Conservation (phyloP, 1,140 invertebrate genomes). For the Meteorus sp. region DNA sequence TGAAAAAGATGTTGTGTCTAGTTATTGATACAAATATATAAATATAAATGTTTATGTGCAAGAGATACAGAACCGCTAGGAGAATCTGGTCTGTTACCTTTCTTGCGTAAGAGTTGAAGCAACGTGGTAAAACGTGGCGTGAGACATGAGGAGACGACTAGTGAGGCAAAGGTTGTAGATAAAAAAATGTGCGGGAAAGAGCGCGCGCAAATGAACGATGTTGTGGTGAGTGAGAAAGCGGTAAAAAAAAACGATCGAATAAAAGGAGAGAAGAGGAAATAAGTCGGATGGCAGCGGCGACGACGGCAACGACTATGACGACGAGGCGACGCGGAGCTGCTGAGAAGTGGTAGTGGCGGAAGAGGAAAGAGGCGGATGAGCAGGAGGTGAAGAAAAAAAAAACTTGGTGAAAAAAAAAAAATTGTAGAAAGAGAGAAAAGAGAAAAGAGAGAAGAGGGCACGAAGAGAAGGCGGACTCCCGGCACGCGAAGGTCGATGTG, state of each 20-base stretch:
- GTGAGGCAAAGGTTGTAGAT: not conserved
- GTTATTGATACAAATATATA: too few species aligned
- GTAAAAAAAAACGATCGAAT: too few species aligned
- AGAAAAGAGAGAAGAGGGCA: constrained; percentile 22
- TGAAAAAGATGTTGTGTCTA: too few species aligned
- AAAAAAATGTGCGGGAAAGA: not conserved
- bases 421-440: not conserved
- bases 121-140: too few species aligned
- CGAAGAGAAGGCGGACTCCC: constrained; percentile 28
- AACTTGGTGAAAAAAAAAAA: constrained; percentile 9
- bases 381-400: not conserved
- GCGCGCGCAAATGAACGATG: too few species aligned
- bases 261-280: not conserved
- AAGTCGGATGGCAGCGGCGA: not conserved
- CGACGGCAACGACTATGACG: constrained; percentile 4
- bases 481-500: constrained; percentile 43
- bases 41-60: not conserved
- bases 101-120: constrained; percentile 28
- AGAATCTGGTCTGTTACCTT: constrained; percentile 28
- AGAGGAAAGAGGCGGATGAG: constrained; percentile 20
- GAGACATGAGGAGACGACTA: too few species aligned
- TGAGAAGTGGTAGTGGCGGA: not conserved
- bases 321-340: not conserved
- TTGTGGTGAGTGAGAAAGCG: too few species aligned
- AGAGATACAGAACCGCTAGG: constrained; percentile 20